These are phyloP conservation scores for Petrolisthes manimaculis DNA, from an alignment of 2,888 invertebrate species.

Conservation along the genomic window DNA sequence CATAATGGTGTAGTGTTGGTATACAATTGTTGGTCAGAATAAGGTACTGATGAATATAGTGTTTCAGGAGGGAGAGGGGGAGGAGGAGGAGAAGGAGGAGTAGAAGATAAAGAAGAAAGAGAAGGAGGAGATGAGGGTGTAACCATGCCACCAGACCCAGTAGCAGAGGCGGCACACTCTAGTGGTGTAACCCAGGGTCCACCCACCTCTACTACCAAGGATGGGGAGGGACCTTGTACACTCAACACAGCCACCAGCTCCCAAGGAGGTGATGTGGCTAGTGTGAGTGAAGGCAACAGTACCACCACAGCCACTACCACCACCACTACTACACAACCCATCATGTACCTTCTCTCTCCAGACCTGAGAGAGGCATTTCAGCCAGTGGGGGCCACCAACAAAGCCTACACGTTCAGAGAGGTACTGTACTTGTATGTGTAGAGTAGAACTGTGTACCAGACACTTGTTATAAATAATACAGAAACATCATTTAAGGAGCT, in stretches of 20 bases:
- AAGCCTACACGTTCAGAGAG: constrained; percentile 47
- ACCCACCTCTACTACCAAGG: background rate
- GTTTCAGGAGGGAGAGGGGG: background rate
- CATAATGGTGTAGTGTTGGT: too few species aligned
- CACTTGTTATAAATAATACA: too few species aligned
- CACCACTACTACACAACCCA: constrained; percentile 14
- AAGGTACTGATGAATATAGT: too few species aligned
- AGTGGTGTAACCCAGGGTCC: background rate
- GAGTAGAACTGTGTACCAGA: background rate
- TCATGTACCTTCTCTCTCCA: constrained; percentile 31
- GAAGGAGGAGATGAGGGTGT: constrained; percentile 29
- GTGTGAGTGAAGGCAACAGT: background rate
- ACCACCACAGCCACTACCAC: background rate
- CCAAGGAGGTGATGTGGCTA: background rate
- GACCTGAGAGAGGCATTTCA: constrained; percentile 41
- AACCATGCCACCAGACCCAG: constrained; percentile 47
- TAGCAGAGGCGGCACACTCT: constrained; percentile 26
- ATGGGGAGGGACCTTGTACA: background rate
- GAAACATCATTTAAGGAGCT: too few species aligned
- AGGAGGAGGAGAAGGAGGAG: background rate
- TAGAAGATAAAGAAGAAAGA: background rate
- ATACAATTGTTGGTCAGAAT: too few species aligned
- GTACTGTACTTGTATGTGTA: constrained; percentile 23
- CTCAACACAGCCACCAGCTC: background rate
- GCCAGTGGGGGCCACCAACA: constrained; percentile 47